Conservation (phyloP, 2,797 vertebrate genomes). For the Anniella stebbinsi region DNA sequence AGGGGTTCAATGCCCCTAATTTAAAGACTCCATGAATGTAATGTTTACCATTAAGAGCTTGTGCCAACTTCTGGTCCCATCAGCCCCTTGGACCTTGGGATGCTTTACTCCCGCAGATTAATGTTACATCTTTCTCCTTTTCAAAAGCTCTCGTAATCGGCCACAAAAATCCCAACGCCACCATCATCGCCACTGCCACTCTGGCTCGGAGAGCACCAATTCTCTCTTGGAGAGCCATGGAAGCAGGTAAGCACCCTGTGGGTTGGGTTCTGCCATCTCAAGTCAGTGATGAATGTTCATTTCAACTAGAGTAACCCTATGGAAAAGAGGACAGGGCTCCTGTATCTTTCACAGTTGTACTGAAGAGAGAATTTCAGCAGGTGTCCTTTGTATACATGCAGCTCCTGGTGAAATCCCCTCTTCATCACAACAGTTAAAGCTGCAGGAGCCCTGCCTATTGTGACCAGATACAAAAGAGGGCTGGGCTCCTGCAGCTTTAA, state of each 20-base stretch:
- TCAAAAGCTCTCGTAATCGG: constrained; percentile 86
- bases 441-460: too few relatives aligned
- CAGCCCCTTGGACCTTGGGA: constrained; percentile 22
- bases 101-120: neutral
- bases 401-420: too few relatives aligned
- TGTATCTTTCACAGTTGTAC: too few relatives aligned
- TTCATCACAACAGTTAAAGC: too few relatives aligned
- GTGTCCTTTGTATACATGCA: too few relatives aligned
- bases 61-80: neutral
- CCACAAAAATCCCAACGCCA: constrained; percentile 81
- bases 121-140: neutral
- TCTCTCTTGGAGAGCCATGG: constrained; percentile 83
- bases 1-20: too few relatives aligned
- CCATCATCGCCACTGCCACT: constrained; percentile 82
- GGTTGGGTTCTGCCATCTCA: neutral
- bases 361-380: too few relatives aligned
- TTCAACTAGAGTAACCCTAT: neutral
- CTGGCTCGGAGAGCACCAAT: constrained; percentile 84
- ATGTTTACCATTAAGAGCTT: neutral
- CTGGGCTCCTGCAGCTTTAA: too few relatives aligned
- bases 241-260: constrained; percentile 82
- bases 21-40: neutral
- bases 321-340: too few relatives aligned
- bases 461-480: too few relatives aligned
- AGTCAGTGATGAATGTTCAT: neutral